A percentile compares a stretch with the other conserved stretches of the same genome.
phyloP scores from a whole-genome alignment of 2,888 invertebrate species.

The Empis stercorea region DNA sequence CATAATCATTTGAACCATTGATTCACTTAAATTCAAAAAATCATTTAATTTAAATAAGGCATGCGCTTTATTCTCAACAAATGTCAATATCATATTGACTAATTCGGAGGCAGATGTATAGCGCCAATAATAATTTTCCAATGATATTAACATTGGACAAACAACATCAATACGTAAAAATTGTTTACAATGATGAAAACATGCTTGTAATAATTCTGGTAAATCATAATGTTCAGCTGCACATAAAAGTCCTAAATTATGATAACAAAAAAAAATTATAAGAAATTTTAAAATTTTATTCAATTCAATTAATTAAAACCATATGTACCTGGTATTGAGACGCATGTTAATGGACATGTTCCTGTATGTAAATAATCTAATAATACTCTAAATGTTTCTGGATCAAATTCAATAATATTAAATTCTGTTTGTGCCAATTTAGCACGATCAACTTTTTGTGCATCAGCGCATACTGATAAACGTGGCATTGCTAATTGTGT shows the following conservation, averaged over 20 bases:
- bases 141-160: slow-evolving; percentile 80
- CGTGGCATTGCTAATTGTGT: slow-evolving; percentile 71
- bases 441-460: slow-evolving; percentile 83
- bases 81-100: slow-evolving; percentile 87
- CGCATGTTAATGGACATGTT: slow-evolving; percentile 81
- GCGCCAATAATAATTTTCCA: slow-evolving; percentile 92
- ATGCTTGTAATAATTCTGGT: slow-evolving; percentile 82
- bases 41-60: slow-evolving; percentile 72
- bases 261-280: slow-evolving; percentile 1
- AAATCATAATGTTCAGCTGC: slow-evolving; percentile 91
- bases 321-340: slow-evolving; percentile 66
- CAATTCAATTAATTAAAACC: background rate
- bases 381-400: slow-evolving; percentile 81
- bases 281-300: too few relatives aligned
- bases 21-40: slow-evolving; percentile 78
- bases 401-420: slow-evolving; percentile 89
- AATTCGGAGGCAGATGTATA: slow-evolving; percentile 88
- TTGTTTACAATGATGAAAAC: slow-evolving; percentile 91
- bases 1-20: slow-evolving; percentile 92
- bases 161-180: slow-evolving; percentile 85
- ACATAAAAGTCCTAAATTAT: slow-evolving; percentile 52
- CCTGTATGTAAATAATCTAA: slow-evolving; percentile 88
- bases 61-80: slow-evolving; percentile 75
- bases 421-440: slow-evolving; percentile 91
- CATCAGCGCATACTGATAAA: slow-evolving; percentile 84